Base-by-base conservation (phyloP, 2,888 invertebrate genomes). In the Slavum lentiscoides region DNA sequence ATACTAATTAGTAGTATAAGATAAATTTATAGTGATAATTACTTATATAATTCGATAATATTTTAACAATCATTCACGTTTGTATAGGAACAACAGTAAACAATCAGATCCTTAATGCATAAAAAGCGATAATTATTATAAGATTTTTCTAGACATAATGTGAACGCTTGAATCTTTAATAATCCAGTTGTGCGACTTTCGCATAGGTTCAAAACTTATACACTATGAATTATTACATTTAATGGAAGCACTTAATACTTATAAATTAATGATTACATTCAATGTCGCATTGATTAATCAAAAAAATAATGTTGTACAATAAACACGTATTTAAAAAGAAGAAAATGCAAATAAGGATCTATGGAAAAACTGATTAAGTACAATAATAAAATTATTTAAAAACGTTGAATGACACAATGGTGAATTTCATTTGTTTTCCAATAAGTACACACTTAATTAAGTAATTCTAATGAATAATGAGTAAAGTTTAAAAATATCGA, bases 241-340 rank as follows among this genome's bases (percentile, higher is more conserved):
- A 58, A 66, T 66, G 80, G 80, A 80, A 80, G 80, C 80, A 66
- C 72, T 80, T 72, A 64, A 72, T 64, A 72, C 59, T n/a, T 59
- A 49, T 43, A 67, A 67, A 74, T 37, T 53, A 74, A 21, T 64
- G 15, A 21, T 55, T 66, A 39, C 11, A 74, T 53, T 15, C 13
- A 15, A 21, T 0, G 30, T 23, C n/a, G 53, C 7, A 11, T 30
- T 53, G 0, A 15, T 30, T 19, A 53, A n/a, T 15, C 62, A 53
- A 7, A 64, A 74, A 49, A 17, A n/a, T 23, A 30, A 59, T 23
- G 61, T 23, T 61, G 1, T 23, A 61, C 13, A 6, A 59, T 59
- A 59, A 13, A 23, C 23, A 61, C 55, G 23, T 11, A n/a, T 21
- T 8, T 59, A 61, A 11, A 61, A 23, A 55, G 13, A 37, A 49